These are phyloP conservation scores for Chaenodraco wilsoni DNA, from an alignment of 2,797 vertebrate genomes.

Conservation along the genomic window DNA sequence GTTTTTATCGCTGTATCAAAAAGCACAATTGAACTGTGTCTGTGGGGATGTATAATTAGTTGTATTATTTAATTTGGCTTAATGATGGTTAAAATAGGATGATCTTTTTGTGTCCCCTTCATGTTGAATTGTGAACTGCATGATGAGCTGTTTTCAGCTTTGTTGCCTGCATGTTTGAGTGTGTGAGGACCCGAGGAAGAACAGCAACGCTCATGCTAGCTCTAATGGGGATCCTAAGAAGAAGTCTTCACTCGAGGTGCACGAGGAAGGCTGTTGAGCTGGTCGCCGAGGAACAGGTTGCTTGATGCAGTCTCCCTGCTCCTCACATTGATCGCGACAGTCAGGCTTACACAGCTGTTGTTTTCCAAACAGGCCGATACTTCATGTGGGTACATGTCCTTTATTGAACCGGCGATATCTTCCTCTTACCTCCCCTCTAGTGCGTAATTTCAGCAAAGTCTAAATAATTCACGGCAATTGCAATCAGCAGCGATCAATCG, in stretches of 20 bases:
- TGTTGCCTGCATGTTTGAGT: too few species aligned
- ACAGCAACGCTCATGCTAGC: too few species aligned
- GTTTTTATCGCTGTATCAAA: too few species aligned
- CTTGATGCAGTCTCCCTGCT: constrained; percentile 31
- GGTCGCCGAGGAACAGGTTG: constrained; percentile 6
- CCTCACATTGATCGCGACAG: constrained; percentile 50
- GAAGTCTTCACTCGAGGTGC: constrained; percentile 33
- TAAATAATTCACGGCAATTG: constrained; percentile 80
- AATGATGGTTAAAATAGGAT: too few species aligned
- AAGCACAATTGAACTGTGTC: too few species aligned
- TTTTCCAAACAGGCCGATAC: constrained; percentile 44
- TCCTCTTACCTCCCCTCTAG: constrained; percentile 38
- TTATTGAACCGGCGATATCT: constrained; percentile 64
- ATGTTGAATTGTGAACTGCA: too few species aligned
- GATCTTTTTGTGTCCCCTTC: too few species aligned
- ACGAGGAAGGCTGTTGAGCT: constrained; percentile 26
- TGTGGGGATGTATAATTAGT: too few species aligned
- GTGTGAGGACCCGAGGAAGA: too few species aligned
- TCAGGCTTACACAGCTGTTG: constrained; percentile 54
- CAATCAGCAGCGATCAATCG: constrained; percentile 79
- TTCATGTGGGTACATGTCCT: constrained; percentile 54
- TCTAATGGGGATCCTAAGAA: too few species aligned
- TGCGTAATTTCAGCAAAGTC: constrained; percentile 69
- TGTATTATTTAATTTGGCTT: too few species aligned
- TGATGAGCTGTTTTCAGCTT: too few species aligned